Base-by-base conservation (phyloP, 2,888 invertebrate species). In the Lysandra coridon region DNA sequence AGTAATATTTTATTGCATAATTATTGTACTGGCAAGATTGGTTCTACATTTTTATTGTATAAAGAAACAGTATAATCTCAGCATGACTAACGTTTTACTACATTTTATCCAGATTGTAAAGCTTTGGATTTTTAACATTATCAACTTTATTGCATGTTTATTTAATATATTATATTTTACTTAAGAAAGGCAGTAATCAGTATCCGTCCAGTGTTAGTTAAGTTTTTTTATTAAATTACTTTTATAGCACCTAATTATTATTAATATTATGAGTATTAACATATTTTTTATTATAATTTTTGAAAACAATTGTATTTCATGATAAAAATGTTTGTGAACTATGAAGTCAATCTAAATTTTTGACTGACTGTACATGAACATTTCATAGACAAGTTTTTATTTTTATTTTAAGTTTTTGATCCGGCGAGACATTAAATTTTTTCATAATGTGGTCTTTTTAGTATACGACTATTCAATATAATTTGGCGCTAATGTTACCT, bases 141-240 rank as follows among this genome's bases (percentile, higher is more conserved):
- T 14, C 30, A 74, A 49, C 40, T 74, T 57, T 23, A 40, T 73
- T 79, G 57, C 73, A 73, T 62, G 60, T 23, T 76, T 40, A 53
- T 60, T 57, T 12, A 44, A 73, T 60, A 23, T 14, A 23, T 23
- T 23, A 40, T 37, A 79, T 62, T 23, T 33, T 57, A 37, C 30
- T 79, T 90, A 88, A 90, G 85, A 88, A 88, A 94, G 93, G 93
- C 92, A 92, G 91, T 91, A 93, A 94, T 94, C 94, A 94, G 94
- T 94, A 94, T 94, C 94, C 94, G 94, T 94, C 94, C 94, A 94
- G 88, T 88, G 87, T 88, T 94, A 93, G 91, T 90, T 92, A 92
- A 90, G 90, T 89, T 90, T 85, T 84, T 83, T 85, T 85, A 79
- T 78, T 53, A 17, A 40, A 78, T 78, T 78, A 77, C 79, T 80